Evolutionary conservation across 2,113 vertebrate genomes (phyloP).

Genomic region (Orcinus orca): DNA sequence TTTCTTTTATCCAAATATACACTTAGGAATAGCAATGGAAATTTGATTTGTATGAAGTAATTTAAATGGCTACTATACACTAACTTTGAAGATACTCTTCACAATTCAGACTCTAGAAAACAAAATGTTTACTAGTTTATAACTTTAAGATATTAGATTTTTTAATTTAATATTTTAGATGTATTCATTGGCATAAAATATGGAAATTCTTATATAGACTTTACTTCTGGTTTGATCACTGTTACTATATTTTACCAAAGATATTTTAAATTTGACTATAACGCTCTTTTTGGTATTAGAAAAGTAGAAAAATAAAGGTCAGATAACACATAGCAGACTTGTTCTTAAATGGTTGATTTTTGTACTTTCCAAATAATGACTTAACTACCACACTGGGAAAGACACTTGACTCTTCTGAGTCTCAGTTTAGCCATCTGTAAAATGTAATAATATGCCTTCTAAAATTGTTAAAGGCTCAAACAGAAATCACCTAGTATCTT

Average conservation of each 20-base stretch:
- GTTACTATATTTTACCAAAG: not conserved
- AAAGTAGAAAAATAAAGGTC: slow-evolving; percentile 7
- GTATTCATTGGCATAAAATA: not conserved
- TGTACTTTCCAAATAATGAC: not conserved
- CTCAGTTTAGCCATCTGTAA: slow-evolving; percentile 21
- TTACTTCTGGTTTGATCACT: not conserved
- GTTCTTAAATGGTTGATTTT: not conserved
- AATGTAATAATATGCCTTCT: not conserved
- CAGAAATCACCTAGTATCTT: not conserved
- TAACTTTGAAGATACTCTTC: slow-evolving; percentile 2
- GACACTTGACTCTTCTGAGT: not conserved
- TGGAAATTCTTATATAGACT: not conserved
- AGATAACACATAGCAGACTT: not conserved
- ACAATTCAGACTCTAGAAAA: slow-evolving; percentile 41
- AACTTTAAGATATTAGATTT: not conserved
- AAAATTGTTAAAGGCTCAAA: slow-evolving; percentile 5
- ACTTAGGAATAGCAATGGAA: not conserved
- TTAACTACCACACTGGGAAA: not conserved
- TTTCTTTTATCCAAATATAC: not conserved
- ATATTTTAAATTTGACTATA: not conserved
- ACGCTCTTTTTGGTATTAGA: slow-evolving; percentile 6
- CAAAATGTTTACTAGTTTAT: slow-evolving; percentile 6
- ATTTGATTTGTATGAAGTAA: not conserved
- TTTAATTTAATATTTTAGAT: not conserved
- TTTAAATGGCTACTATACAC: not conserved